phyloP scores from a whole-genome alignment of 2,797 vertebrate species.

The Lemur catta region DNA sequence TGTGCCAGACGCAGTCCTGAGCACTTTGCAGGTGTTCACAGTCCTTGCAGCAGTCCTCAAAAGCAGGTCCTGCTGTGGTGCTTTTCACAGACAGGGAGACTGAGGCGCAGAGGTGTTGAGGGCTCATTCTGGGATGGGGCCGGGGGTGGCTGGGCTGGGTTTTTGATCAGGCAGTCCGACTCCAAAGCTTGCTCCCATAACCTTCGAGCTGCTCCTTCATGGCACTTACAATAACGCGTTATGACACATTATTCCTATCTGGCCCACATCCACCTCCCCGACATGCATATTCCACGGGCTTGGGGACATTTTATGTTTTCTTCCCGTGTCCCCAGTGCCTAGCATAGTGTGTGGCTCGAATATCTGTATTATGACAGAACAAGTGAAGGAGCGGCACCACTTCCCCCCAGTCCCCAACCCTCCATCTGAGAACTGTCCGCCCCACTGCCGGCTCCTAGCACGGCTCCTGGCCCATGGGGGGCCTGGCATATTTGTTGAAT shows the following conservation, averaged over 20 bases:
- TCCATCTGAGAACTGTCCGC: background rate
- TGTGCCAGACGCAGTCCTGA: background rate
- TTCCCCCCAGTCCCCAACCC: background rate
- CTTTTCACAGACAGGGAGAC: background rate
- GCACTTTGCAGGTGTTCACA: background rate
- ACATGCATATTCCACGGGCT: background rate
- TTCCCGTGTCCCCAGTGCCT: background rate
- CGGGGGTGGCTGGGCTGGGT: too few species aligned
- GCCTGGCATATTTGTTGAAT: background rate
- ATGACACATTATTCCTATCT: background rate
- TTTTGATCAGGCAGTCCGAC: background rate
- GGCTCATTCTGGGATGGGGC: background rate
- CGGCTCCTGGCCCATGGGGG: background rate
- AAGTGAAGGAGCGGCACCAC: background rate
- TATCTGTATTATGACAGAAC: background rate
- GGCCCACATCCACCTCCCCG: background rate
- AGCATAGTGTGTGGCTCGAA: background rate
- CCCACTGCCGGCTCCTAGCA: background rate
- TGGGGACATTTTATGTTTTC: background rate
- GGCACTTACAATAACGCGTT: fast-evolving
- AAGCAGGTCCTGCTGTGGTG: background rate
- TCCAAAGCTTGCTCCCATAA: background rate
- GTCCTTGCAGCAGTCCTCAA: background rate
- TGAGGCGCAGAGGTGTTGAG: background rate
- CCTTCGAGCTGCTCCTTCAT: too few species aligned